These are phyloP conservation scores for Lacerta bilineata DNA, from an alignment of 2,797 vertebrate genomes.

Conservation along the genomic window DNA sequence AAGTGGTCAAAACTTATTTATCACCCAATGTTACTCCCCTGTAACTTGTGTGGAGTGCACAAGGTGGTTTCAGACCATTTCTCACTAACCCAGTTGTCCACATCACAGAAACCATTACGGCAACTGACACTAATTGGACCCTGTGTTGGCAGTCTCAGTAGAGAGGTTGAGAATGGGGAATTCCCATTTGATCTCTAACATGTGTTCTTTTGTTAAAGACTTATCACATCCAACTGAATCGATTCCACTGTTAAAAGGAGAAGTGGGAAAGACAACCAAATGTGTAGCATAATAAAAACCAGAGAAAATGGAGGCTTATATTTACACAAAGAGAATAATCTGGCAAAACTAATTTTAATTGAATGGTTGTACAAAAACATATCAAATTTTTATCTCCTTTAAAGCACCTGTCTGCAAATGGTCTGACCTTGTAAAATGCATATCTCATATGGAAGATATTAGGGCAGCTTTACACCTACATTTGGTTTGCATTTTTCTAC, in stretches of 20 bases:
- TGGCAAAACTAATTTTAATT: slow-evolving; percentile 35
- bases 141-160: background rate
- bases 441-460: slow-evolving; percentile 4
- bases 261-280: slow-evolving; percentile 1
- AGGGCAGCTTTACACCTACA: background rate
- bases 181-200: slow-evolving; percentile 5
- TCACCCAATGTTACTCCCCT: slow-evolving; percentile 6
- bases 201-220: slow-evolving; percentile 38
- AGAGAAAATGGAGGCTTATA: background rate
- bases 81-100: slow-evolving; percentile 20
- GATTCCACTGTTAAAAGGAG: background rate
- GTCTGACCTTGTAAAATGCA: background rate
- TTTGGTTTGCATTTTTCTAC: background rate
- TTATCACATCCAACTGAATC: background rate
- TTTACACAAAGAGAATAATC: slow-evolving; percentile 19
- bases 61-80: slow-evolving; percentile 15
- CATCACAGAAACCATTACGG: background rate
- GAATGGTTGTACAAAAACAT: background rate
- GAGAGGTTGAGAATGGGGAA: slow-evolving; percentile 5
- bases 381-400: background rate
- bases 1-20: slow-evolving; percentile 14
- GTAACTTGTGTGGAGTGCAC: background rate
- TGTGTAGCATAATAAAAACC: background rate
- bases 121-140: background rate
- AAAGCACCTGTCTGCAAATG: background rate